These are phyloP conservation scores for Serripes groenlandicus DNA, from an alignment of 2,888 invertebrate genomes.

Conservation along the genomic window DNA sequence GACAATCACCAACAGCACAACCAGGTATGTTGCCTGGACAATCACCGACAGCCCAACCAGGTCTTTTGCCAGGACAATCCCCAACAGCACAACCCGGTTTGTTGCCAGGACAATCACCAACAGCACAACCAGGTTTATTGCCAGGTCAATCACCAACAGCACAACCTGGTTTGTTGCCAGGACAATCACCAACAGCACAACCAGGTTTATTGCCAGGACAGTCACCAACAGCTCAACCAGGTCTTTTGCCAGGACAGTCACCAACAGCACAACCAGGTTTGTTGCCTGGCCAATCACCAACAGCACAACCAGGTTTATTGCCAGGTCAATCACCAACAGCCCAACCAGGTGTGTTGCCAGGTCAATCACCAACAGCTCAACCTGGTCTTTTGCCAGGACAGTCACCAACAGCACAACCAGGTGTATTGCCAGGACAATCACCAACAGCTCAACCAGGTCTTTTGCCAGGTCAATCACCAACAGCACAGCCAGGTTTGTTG, in stretches of 20 bases:
- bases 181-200: slow-evolving; percentile 45
- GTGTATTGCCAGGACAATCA: slow-evolving; percentile 33
- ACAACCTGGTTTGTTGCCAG: slow-evolving; percentile 36
- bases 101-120: slow-evolving; percentile 48
- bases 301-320: slow-evolving; percentile 40
- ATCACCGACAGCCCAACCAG: slow-evolving; percentile 56
- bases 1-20: slow-evolving; percentile 50
- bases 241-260: slow-evolving; percentile 31
- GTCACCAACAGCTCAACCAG: slow-evolving; percentile 61
- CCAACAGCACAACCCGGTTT: slow-evolving; percentile 58
- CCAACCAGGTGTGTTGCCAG: slow-evolving; percentile 38
- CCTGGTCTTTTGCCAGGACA: slow-evolving; percentile 38
- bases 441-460: slow-evolving; percentile 49
- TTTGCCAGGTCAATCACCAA: slow-evolving; percentile 35
- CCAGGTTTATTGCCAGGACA: slow-evolving; percentile 41
- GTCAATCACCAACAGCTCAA: slow-evolving; percentile 48
- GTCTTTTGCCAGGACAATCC: slow-evolving; percentile 38
- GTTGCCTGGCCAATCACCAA: slow-evolving; percentile 45
- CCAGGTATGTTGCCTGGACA: slow-evolving; percentile 42
- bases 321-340: slow-evolving; percentile 49
- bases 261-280: slow-evolving; percentile 58
- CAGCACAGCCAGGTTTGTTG: slow-evolving; percentile 36
- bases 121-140: slow-evolving; percentile 42
- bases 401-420: slow-evolving; percentile 47
- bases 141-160: slow-evolving; percentile 59